Evolutionary conservation across 2,113 vertebrate genomes (phyloP).

Genomic region (Actenoides lindsayi): DNA sequence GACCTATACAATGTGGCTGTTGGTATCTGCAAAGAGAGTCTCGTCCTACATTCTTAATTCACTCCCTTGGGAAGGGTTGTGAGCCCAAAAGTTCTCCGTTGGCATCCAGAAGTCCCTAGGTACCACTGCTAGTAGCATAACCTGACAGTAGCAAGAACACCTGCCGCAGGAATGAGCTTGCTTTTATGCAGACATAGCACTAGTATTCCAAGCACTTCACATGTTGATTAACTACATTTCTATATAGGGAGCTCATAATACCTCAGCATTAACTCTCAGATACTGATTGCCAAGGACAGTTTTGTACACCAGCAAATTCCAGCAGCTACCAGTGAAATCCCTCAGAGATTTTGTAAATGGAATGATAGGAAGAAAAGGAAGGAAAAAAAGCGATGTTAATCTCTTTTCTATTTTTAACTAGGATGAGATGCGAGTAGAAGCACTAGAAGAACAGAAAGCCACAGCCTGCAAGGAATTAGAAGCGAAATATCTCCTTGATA

Average conservation of each 20-base stretch:
- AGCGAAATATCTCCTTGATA: background rate
- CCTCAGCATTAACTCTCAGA: background rate
- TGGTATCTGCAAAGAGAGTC: background rate
- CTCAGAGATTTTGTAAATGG: background rate
- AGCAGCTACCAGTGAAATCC: background rate
- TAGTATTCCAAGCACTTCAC: background rate
- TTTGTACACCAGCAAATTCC: background rate
- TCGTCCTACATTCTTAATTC: background rate
- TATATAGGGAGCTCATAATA: background rate
- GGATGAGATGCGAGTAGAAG: background rate
- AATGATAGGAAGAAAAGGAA: background rate
- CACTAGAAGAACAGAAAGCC: background rate
- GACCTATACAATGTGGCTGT: rapidly evolving
- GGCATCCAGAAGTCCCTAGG: background rate
- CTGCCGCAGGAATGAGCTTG: background rate
- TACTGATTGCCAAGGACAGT: background rate
- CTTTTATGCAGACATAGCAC: rapidly evolving
- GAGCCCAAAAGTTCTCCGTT: background rate
- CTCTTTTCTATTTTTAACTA: background rate
- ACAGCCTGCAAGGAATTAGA: background rate
- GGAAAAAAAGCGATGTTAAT: background rate
- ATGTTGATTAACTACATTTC: background rate
- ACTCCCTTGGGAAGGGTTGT: background rate
- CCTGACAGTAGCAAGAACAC: background rate
- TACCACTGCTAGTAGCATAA: background rate